Evolutionary conservation across 2,888 invertebrate species (phyloP), one percentile per base, ranked within the genome.

Genomic region (Erebia palarica): DNA sequence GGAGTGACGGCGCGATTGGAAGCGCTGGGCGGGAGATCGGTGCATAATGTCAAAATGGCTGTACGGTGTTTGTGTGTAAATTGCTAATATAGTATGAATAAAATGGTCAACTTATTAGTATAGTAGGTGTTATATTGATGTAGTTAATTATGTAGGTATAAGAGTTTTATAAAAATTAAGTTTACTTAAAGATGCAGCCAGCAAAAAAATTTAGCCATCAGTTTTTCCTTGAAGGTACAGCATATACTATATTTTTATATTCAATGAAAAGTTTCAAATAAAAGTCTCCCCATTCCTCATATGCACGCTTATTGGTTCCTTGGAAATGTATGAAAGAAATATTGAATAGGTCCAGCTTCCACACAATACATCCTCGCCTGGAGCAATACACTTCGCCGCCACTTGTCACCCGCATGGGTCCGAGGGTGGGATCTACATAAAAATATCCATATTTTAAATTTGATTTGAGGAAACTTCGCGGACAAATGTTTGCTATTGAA

Each of bases 401-500:
- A 81, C 88, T 88, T 86, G 89, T 90, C 91, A 89, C 86, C 85
- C 87, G 79, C 89, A 87, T 79, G 84, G 83, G 85, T 84, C 86
- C 85, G 83, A 84, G 87, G 88, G 87, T 81, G 80, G 82, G 82
- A 88, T 89, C 86, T 89, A 86, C 88, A 89, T 89, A 86, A 87
- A 88, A 89, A 91, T 91, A 89, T 88, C 87, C 87, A 91, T 89
- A 91, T 90, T 92, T 92, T 90, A 92, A 93, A 92, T 92, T 90
- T 90, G 92, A 92, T 92, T 92, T 91, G 83, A 82, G 84, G 86
- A 78, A 82, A 82, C 84, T 88, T 84, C 79, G 80, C 83, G 88
- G 86, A 86, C 92, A 89, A 92, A 92, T 93, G 91, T 93, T 93
- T 92, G 89, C 92, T 85, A 91, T 92, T 91, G 91, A 88, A 92